Base-by-base conservation (phyloP, 2,888 invertebrate genomes). In the Villa cingulata region DNA sequence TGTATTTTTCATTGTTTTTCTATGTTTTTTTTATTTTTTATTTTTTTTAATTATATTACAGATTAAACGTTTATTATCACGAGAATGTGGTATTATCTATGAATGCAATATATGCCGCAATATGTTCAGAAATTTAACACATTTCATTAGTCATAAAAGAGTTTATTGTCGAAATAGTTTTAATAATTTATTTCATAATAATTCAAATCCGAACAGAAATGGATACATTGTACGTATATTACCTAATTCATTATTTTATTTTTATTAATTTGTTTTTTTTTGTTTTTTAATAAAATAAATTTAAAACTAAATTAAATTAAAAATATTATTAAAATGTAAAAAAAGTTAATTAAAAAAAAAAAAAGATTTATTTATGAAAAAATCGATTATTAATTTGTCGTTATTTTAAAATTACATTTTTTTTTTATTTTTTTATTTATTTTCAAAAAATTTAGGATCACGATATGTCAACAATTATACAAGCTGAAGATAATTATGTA, bases 141-240 rank as follows among this genome's bases (percentile, higher is more conserved):
- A 92, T 70, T 88, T 91, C 62, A 77, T 92, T 56, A 81, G 87
- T 34, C 94, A 94, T 65, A 94, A 94, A 69, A 75, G 90, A 50
- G 77, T 80, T 37, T 92, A 84, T 64, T 92, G 92, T 61, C 74
- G 68, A 55, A 74, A 76, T 48, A 74, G 72, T 53, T 79, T 74
- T 57, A 72, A 70, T 57, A 59, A 71, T 57, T 60, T 70, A 42
- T 64, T 66, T 4, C 51, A 68, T 47, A 71, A n/a, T n/a, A n/a
- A 72, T 59, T 70, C 70, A 39, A 70, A 73, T 55, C 72, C 72
- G 57, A 59, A 69, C 40, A 70, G 70, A 54, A 64, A 70, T 55
- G 60, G 65, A 55, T 71, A 72, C 53, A 53, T 56, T 41, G 57
- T 56, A 54, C 56, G 56, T 54, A 6, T 43, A n/a, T n/a, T n/a